phyloP scores from a whole-genome alignment of 2,113 vertebrate species.

The Telmatochromis sp. region DNA sequence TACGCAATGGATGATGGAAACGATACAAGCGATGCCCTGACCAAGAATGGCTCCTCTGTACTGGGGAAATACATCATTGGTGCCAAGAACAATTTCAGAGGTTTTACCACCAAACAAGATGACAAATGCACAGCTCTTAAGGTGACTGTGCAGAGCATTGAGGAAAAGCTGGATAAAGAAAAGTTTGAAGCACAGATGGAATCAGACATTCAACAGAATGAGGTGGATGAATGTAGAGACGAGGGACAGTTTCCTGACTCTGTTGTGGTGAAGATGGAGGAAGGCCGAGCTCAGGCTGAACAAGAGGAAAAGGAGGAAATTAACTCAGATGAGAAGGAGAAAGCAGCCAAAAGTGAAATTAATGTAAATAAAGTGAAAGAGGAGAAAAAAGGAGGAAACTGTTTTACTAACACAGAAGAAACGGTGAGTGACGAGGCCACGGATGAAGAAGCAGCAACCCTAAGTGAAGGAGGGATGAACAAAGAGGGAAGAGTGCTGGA shows the following conservation, averaged over 20 bases:
- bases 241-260: background rate
- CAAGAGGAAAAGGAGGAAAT: background rate
- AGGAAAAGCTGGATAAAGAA: background rate
- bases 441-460: background rate
- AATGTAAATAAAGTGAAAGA: background rate
- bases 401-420: background rate
- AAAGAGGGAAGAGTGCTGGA: background rate
- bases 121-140: constrained; percentile 31
- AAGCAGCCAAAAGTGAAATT: background rate
- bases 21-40: background rate
- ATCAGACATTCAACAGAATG: background rate
- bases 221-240: background rate
- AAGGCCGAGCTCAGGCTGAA: constrained; percentile 29
- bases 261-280: constrained; percentile 56
- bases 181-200: background rate
- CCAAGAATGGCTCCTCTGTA: constrained; percentile 62
- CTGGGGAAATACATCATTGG: constrained; percentile 78
- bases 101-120: constrained; percentile 43
- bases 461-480: background rate
- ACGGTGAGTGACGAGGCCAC: background rate
- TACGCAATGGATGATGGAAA: constrained; percentile 35
- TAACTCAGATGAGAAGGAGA: background rate
- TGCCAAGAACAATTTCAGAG: constrained; percentile 81
- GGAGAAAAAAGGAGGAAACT: background rate
- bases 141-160: constrained; percentile 48